Percentiles rank a stretch among this genome's conserved stretches.
phyloP scores from a whole-genome alignment of 2,113 vertebrate species.

The Acrocephalus arundinaceus region DNA sequence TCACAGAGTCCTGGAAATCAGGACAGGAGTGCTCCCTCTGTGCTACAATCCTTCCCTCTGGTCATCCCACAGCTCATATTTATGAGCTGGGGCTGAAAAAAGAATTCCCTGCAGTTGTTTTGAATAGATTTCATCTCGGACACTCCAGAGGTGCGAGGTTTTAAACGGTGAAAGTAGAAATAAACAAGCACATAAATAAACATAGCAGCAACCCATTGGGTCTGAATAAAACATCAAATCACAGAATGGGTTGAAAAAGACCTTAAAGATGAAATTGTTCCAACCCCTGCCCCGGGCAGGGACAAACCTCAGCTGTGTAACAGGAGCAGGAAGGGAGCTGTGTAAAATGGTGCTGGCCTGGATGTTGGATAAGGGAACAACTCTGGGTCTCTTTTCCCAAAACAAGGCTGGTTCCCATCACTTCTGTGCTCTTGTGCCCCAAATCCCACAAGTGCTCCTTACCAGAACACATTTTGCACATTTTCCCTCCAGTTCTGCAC shows the following conservation, averaged over 20 bases:
- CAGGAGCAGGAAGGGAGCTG: neutral
- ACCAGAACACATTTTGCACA: neutral
- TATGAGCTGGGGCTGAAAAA: neutral
- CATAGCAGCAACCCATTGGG: neutral
- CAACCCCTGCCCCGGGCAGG: neutral
- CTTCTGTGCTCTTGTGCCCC: neutral
- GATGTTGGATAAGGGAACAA: neutral
- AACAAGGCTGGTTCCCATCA: neutral
- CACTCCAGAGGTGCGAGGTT: neutral
- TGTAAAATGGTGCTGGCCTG: rapidly evolving
- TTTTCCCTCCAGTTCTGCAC: neutral
- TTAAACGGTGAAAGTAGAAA: neutral
- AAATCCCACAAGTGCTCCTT: neutral
- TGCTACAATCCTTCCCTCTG: neutral
- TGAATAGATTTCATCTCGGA: neutral
- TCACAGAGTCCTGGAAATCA: neutral
- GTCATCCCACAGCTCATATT: neutral
- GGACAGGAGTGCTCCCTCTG: neutral
- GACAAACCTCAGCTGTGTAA: neutral
- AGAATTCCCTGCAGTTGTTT: neutral
- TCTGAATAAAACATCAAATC: neutral
- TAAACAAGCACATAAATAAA: neutral
- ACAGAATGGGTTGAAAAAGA: neutral
- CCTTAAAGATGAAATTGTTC: neutral
- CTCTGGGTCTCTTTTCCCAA: neutral